phyloP scores from a whole-genome alignment of 2,888 invertebrate genomes.

The Endomychus coccineus region DNA sequence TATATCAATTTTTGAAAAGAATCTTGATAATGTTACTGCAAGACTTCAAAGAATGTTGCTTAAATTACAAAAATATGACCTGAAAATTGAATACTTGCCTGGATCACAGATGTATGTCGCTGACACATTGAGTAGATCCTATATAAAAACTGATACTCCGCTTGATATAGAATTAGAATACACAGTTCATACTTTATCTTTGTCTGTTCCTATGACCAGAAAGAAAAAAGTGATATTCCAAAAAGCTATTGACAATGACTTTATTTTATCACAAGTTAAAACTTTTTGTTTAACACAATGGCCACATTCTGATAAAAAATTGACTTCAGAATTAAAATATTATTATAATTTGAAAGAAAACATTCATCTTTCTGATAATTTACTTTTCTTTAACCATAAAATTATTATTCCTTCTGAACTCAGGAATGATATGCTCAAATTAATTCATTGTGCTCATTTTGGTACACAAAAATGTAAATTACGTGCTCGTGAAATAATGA shows the following conservation, averaged over 20 bases:
- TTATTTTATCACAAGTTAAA: neutral
- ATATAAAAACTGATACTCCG: constrained; percentile 12
- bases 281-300: no score
- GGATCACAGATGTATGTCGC: constrained; percentile 24
- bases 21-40: constrained; percentile 11
- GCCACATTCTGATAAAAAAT: no score
- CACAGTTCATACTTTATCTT: constrained; percentile 13
- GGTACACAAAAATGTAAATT: no score
- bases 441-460: no score
- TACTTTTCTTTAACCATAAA: no score
- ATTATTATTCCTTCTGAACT: no score
- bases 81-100: constrained; percentile 19
- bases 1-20: constrained; percentile 22
- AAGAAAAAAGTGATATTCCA: constrained; percentile 13
- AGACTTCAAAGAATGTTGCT: constrained; percentile 23
- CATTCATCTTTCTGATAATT: no score
- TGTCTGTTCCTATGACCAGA: constrained; percentile 19
- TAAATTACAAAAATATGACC: constrained; percentile 19
- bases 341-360: no score
- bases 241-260: constrained; percentile 2
- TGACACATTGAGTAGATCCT: constrained; percentile 16
- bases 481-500: no score
- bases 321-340: no score
- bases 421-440: no score
- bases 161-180: constrained; percentile 14